phyloP scores from a whole-genome alignment of 2,113 vertebrate species.

The Microtus ochrogaster region DNA sequence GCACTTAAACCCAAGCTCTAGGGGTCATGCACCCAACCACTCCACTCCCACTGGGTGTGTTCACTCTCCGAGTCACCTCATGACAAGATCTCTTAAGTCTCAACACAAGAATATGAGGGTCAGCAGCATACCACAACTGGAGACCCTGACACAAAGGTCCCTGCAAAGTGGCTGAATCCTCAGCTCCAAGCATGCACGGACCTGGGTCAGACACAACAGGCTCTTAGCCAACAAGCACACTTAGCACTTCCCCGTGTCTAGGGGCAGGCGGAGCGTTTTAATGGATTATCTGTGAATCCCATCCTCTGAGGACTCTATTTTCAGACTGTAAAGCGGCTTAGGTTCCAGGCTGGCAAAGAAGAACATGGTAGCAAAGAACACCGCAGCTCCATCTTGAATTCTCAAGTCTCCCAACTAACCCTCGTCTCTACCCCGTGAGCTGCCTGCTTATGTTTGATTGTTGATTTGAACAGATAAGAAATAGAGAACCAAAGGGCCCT shows the following conservation, averaged over 20 bases:
- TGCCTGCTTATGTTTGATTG: background rate
- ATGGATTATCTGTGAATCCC: background rate
- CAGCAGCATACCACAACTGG: background rate
- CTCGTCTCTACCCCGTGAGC: background rate
- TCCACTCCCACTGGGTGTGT: background rate
- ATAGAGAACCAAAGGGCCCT: background rate
- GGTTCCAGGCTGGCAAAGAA: background rate
- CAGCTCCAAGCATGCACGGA: background rate
- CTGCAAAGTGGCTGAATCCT: background rate
- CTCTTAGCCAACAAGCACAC: background rate
- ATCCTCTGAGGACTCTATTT: background rate
- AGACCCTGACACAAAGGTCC: background rate
- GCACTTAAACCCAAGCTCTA: background rate
- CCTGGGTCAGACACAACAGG: background rate
- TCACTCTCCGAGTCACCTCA: background rate
- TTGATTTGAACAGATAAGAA: constrained; percentile 41
- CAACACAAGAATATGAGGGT: background rate
- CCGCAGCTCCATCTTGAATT: background rate
- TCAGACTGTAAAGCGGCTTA: background rate
- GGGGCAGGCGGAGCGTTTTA: background rate
- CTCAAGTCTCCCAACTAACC: background rate
- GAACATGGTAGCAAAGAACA: background rate
- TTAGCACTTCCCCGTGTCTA: background rate
- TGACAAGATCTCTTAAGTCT: background rate
- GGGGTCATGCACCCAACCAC: background rate